A percentile compares a stretch with the other conserved stretches of the same genome.
Evolutionary conservation across 2,113 vertebrate genomes (phyloP).

Genomic region (Geococcyx californianus): DNA sequence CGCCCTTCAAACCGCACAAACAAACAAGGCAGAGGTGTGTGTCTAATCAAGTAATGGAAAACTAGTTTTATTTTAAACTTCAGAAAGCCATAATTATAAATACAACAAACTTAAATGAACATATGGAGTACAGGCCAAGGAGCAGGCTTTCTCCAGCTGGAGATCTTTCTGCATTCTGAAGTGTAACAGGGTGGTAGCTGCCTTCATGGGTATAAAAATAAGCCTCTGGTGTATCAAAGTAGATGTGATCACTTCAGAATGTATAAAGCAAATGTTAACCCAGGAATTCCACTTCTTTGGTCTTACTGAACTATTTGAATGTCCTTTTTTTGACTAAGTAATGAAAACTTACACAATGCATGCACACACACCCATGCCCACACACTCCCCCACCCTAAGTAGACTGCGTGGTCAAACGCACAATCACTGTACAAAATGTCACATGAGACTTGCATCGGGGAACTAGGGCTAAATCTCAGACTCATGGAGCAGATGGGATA

Average conservation of each 20-base stretch:
- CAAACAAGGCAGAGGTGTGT: neutral
- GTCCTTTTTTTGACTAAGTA: rapidly evolving
- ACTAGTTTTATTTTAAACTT: constrained; percentile 47
- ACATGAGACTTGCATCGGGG: neutral
- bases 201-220: constrained; percentile 56
- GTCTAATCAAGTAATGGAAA: constrained; percentile 7
- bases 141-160: neutral
- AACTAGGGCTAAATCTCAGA: neutral
- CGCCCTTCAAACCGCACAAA: rapidly evolving
- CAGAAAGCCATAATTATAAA: constrained; percentile 3
- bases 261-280: neutral
- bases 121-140: neutral
- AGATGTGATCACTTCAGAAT: neutral
- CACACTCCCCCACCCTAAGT: too few species aligned
- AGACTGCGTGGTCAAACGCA: neutral
- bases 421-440: neutral
- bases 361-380: too few species aligned
- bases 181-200: neutral
- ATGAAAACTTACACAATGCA: neutral
- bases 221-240: constrained; percentile 39
- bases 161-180: neutral
- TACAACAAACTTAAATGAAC: neutral
- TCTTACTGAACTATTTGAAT: neutral
- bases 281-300: constrained; percentile 11
- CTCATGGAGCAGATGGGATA: neutral